A percentile compares a stretch with the other conserved stretches of the same genome.
phyloP scores from a whole-genome alignment of 1,140 invertebrate genomes.

The Lethocerus indicus region DNA sequence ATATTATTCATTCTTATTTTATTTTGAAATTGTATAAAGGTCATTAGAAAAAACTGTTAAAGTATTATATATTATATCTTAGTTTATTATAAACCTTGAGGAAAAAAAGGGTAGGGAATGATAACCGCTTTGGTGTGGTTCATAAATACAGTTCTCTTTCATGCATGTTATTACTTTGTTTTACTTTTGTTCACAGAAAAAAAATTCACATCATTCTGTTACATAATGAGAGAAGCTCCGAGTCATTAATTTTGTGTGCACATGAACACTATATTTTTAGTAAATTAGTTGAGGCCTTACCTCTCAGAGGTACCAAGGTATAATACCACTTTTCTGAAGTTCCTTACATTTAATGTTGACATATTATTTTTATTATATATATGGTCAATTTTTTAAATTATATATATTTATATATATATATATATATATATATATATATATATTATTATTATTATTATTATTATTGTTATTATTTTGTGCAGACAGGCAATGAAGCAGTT shows the following conservation, averaged over 20 bases:
- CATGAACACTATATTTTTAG: slow-evolving; percentile 57
- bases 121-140: no score
- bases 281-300: slow-evolving; percentile 42
- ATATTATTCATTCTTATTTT: no score
- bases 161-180: neutral
- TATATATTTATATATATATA: neutral
- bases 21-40: no score
- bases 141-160: no score
- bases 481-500: slow-evolving; percentile 18
- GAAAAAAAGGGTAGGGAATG: no score
- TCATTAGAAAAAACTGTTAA: no score
- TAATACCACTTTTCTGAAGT: slow-evolving; percentile 1
- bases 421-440: slow-evolving; percentile 13
- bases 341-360: neutral
- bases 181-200: slow-evolving; percentile 33
- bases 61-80: no score
- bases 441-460: slow-evolving; percentile 5
- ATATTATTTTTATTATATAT: neutral
- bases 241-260: slow-evolving; percentile 59
- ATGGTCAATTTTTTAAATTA: neutral
- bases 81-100: no score
- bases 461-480: slow-evolving; percentile 14
- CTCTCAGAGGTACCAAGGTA: slow-evolving; percentile 39
- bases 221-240: slow-evolving; percentile 54
- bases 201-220: slow-evolving; percentile 68